A percentile compares a stretch with the other conserved stretches of the same genome.
These are phyloP conservation scores for Cephus pulcher DNA, from an alignment of 2,888 invertebrate species.

Conservation along the genomic window DNA sequence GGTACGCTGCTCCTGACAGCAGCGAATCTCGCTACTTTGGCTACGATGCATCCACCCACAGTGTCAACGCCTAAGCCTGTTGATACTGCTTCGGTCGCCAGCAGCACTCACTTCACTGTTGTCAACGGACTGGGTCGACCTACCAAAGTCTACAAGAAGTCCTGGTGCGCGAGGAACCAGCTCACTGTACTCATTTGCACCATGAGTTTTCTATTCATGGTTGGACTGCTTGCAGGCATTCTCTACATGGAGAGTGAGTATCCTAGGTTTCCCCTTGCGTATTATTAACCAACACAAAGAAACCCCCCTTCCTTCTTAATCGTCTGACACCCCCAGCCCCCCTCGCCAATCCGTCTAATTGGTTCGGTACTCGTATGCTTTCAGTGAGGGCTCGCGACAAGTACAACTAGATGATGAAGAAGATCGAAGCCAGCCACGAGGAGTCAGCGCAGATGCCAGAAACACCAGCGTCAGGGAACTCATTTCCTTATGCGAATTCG, in stretches of 20 bases:
- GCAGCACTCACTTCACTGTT: slow-evolving; percentile 89
- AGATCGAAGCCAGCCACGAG: slow-evolving; percentile 16
- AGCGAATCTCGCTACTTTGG: slow-evolving; percentile 74
- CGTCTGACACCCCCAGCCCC: background rate
- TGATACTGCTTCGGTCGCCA: slow-evolving; percentile 82
- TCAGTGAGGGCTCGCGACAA: slow-evolving; percentile 69
- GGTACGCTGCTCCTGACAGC: slow-evolving; percentile 84
- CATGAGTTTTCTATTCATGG: slow-evolving; percentile 84
- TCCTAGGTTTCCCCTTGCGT: background rate
- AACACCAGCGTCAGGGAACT: background rate
- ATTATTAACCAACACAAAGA: too few species aligned
- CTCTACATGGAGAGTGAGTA: slow-evolving; percentile 88
- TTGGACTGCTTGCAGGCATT: slow-evolving; percentile 84
- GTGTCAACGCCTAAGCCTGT: slow-evolving; percentile 69
- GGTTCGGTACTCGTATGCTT: slow-evolving; percentile 41
- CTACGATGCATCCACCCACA: slow-evolving; percentile 64
- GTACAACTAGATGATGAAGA: slow-evolving; percentile 47
- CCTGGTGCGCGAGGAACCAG: slow-evolving; percentile 83
- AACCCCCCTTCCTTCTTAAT: background rate
- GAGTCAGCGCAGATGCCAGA: slow-evolving; percentile 14
- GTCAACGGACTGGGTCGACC: slow-evolving; percentile 80
- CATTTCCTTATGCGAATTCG: slow-evolving; percentile 53
- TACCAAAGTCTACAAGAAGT: slow-evolving; percentile 72
- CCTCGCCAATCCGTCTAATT: background rate
- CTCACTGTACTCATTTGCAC: slow-evolving; percentile 84